Evolutionary conservation across 2,113 vertebrate genomes (phyloP).

Genomic region (Xerus inauris): DNA sequence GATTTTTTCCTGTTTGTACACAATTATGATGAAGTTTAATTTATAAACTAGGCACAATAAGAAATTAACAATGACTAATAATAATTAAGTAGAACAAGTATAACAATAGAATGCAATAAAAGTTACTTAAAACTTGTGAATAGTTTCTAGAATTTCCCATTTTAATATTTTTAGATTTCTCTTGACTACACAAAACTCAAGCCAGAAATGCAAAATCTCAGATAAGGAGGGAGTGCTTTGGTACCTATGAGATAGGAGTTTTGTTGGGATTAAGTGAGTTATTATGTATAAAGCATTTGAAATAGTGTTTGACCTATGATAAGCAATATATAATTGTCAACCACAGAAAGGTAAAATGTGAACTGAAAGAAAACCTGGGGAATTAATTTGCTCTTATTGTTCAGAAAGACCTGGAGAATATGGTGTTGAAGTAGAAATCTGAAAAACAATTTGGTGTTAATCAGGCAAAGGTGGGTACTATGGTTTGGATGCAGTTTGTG

Average conservation of each 20-base stretch:
- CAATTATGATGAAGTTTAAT: background rate
- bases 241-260: rapidly evolving
- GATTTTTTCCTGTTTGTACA: background rate
- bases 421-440: background rate
- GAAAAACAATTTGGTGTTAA: too few species aligned
- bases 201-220: background rate
- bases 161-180: background rate
- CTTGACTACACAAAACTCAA: background rate
- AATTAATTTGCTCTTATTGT: background rate
- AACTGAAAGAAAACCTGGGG: background rate
- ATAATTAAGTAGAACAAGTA: background rate
- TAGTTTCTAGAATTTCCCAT: background rate
- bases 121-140: background rate
- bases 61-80: background rate
- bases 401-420: background rate
- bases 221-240: background rate
- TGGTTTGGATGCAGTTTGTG: too few species aligned
- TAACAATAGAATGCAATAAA: background rate
- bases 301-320: background rate
- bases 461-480: background rate
- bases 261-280: background rate
- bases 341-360: background rate
- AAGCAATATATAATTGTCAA: background rate
- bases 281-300: too few species aligned
- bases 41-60: background rate